Evolutionary conservation across 2,797 vertebrate genomes (phyloP).

Genomic region (Trichosurus vulpecula): DNA sequence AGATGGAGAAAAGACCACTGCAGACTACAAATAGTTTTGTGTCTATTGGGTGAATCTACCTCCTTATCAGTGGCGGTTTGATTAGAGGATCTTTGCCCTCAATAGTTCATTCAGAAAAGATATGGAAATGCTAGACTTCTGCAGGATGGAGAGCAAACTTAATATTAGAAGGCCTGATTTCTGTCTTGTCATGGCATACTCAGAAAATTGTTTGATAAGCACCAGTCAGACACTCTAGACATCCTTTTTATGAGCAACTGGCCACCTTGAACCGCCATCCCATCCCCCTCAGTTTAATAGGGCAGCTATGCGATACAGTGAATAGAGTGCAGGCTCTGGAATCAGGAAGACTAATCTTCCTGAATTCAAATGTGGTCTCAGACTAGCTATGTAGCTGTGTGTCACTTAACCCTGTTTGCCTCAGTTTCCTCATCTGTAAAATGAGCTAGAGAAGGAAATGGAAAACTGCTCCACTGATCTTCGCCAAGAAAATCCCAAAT

Average conservation of each 20-base stretch:
- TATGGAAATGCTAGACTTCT: neutral
- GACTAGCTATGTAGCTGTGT: no score
- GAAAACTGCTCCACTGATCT: neutral
- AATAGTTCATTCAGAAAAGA: neutral
- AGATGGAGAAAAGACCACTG: neutral
- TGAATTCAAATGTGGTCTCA: no score
- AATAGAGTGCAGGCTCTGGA: no score
- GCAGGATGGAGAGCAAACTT: neutral
- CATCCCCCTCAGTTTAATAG: neutral
- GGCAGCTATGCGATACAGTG: neutral
- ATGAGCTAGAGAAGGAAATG: neutral
- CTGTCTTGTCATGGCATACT: neutral
- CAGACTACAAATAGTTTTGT: neutral
- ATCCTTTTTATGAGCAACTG: neutral
- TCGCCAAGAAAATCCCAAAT: neutral
- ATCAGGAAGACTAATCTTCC: no score
- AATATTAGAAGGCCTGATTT: neutral
- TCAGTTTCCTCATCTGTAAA: no score
- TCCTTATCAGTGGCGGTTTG: neutral
- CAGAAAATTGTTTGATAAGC: neutral
- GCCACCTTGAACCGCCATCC: neutral
- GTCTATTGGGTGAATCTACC: neutral
- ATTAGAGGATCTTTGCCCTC: neutral
- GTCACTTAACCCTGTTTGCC: no score
- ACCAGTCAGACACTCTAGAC: neutral